Conservation (phyloP, 1,140 invertebrate genomes). For the Bombus turneri region DNA sequence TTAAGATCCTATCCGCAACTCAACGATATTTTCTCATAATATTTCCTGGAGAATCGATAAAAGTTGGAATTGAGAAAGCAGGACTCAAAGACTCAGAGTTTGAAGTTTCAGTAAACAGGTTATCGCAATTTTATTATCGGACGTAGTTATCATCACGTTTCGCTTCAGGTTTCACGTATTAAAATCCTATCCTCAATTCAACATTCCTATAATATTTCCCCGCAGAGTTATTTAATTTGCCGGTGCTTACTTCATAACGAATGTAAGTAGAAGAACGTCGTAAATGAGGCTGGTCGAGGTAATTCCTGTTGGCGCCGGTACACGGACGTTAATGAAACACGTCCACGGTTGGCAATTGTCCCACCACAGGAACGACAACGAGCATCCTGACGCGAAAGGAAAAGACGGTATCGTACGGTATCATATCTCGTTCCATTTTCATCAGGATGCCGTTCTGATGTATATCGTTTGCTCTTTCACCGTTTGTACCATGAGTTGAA, state of each 20-base stretch:
- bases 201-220: background rate
- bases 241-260: conserved; percentile 20
- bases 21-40: background rate
- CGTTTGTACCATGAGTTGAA: conserved; percentile 56
- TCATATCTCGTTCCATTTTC: conserved; percentile 53
- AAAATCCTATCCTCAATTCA: background rate
- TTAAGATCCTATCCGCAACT: background rate
- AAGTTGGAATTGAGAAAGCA: too few species aligned
- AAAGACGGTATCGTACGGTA: conserved; percentile 42
- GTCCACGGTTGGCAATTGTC: conserved; percentile 72
- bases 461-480: conserved; percentile 24
- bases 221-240: conserved; percentile 29
- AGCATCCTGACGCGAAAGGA: conserved; percentile 58
- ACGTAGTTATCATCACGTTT: too few species aligned
- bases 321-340: conserved; percentile 70
- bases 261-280: conserved; percentile 26
- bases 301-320: conserved; percentile 47
- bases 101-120: too few species aligned
- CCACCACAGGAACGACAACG: conserved; percentile 59
- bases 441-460: conserved; percentile 56
- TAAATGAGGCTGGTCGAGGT: conserved; percentile 31
- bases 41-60: background rate
- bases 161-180: background rate
- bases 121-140: too few species aligned
- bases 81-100: too few species aligned